Percentiles rank a stretch among this genome's conserved stretches.
Conservation (phyloP, 37 sponge, comb jelly and placozoan species). For the Beroe forskalii region DNA sequence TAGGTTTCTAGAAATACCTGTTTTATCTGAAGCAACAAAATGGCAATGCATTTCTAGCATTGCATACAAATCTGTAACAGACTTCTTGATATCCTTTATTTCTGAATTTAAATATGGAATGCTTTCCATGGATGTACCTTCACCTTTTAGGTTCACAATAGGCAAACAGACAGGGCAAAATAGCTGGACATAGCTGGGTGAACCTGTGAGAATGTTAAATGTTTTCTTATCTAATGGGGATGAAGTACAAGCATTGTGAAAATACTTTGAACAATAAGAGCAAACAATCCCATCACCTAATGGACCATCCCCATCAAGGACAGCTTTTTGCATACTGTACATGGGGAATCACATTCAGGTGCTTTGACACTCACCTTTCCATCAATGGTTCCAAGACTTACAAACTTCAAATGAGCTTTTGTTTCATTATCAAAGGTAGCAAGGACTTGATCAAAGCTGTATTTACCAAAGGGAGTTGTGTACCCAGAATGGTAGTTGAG, state of each 20-base stretch:
- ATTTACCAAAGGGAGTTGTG: not conserved
- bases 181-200: not conserved
- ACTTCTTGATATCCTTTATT: not conserved
- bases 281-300: not conserved
- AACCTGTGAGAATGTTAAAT: not conserved
- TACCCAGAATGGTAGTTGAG: not conserved
- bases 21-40: not conserved
- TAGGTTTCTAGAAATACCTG: not conserved
- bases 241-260: not conserved
- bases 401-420: not conserved
- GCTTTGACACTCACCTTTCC: not conserved
- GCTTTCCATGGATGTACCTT: not conserved
- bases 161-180: not conserved
- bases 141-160: too few species aligned
- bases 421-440: not conserved
- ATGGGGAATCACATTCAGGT: not conserved
- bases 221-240: not conserved
- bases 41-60: not conserved
- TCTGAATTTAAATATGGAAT: not conserved
- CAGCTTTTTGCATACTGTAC: not conserved
- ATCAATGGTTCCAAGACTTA: not conserved
- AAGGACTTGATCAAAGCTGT: not conserved
- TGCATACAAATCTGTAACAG: not conserved
- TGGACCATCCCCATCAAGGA: not conserved
- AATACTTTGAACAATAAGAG: not conserved